Percentiles rank a stretch among this genome's conserved stretches.
These are phyloP conservation scores for Sebastes minor DNA, from an alignment of 2,797 vertebrate species.

Conservation along the genomic window DNA sequence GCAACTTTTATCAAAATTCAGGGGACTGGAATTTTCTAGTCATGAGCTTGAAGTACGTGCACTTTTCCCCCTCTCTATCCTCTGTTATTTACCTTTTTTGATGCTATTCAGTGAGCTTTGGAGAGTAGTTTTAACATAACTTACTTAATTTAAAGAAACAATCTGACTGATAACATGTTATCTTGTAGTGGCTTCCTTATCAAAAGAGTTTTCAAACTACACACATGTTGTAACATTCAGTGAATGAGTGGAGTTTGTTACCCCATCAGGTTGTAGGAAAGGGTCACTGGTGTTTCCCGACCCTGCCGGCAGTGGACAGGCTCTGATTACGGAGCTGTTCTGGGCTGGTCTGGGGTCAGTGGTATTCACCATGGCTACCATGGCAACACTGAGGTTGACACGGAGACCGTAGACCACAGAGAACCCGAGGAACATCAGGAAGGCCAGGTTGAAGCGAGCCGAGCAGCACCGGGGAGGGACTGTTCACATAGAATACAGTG, in stretches of 20 bases:
- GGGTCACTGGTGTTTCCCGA: constrained; percentile 42
- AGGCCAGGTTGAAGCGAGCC: constrained; percentile 81
- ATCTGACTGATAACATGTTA: not conserved
- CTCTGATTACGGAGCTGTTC: constrained; percentile 56
- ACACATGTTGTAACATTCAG: not conserved
- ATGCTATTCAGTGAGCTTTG: not conserved
- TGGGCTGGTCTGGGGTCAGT: constrained; percentile 34
- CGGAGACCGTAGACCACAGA: constrained; percentile 86
- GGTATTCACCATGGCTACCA: constrained; percentile 89
- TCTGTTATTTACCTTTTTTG: not conserved
- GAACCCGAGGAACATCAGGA: constrained; percentile 88
- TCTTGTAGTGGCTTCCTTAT: not conserved
- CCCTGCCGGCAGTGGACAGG: constrained; percentile 58
- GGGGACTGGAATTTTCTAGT: not conserved
- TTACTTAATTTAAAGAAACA: not conserved
- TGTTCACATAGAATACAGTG: constrained; percentile 1
- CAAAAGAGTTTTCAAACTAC: not conserved
- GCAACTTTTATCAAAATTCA: not conserved
- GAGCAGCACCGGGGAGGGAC: constrained; percentile 83
- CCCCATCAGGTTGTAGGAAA: constrained; percentile 67
- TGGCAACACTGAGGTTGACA: constrained; percentile 90
- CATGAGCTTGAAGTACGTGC: not conserved
- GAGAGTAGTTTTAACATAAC: not conserved
- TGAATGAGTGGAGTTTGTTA: constrained; percentile 42
- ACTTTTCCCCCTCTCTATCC: not conserved